Conservation (phyloP, 1,140 invertebrate species). For the Drepana arcuata region DNA sequence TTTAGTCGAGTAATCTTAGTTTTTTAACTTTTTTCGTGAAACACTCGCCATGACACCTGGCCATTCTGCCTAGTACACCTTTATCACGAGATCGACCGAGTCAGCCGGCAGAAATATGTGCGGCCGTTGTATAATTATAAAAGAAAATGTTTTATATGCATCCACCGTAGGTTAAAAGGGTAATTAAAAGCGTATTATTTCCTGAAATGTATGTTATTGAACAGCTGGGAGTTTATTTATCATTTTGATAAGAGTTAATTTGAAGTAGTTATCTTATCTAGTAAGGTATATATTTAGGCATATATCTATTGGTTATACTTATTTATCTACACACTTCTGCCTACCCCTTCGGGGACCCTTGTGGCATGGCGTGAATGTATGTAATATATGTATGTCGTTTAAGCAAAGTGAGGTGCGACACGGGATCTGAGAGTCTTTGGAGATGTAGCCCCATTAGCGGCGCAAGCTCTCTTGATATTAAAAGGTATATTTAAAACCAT, state of each 20-base stretch:
- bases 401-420: too few species aligned
- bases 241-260: too few species aligned
- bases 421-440: too few species aligned
- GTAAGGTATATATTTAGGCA: too few species aligned
- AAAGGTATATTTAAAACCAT: too few species aligned
- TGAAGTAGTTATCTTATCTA: too few species aligned
- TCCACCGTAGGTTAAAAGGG: conserved; percentile 5
- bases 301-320: background rate
- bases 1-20: conserved; percentile 46
- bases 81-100: conserved; percentile 19
- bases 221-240: too few species aligned
- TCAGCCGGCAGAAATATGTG: conserved; percentile 36
- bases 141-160: conserved; percentile 12
- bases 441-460: too few species aligned
- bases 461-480: too few species aligned
- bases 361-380: too few species aligned
- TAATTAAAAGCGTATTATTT: conserved; percentile 8
- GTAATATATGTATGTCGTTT: too few species aligned
- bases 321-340: background rate
- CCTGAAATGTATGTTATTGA: conserved; percentile 14
- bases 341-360: too few species aligned
- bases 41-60: conserved; percentile 49
- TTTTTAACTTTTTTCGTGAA: conserved; percentile 38
- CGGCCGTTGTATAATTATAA: conserved; percentile 17
- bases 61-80: conserved; percentile 33